A percentile compares a stretch with the other conserved stretches of the same genome.
Conservation (phyloP, 2,113 vertebrate species). For the Psephotus haematonotus region DNA sequence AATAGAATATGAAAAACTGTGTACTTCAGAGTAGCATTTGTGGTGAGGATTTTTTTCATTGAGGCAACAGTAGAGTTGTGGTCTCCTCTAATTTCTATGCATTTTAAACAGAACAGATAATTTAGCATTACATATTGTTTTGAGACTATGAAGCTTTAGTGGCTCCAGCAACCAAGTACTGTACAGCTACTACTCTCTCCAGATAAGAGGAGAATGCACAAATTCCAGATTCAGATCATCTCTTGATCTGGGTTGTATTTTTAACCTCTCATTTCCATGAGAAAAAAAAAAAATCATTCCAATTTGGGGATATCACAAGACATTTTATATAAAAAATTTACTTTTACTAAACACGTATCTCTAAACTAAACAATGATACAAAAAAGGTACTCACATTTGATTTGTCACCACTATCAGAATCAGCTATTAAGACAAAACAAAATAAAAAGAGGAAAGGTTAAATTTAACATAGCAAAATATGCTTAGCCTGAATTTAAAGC, state of each 20-base stretch:
- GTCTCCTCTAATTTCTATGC: neutral
- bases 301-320: neutral
- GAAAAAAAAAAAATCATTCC: neutral
- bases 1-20: neutral
- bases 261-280: neutral
- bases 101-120: neutral
- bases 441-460: constrained; percentile 5
- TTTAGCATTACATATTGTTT: neutral
- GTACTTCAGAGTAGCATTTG: neutral
- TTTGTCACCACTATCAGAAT: constrained; percentile 70
- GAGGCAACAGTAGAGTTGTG: neutral
- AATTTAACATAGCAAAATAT: neutral
- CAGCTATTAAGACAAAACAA: constrained; percentile 50
- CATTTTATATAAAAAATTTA: neutral
- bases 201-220: neutral
- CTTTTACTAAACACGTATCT: neutral
- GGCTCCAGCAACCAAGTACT: neutral
- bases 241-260: neutral
- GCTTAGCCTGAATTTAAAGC: neutral
- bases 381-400: constrained; percentile 68
- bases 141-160: neutral
- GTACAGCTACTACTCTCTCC: neutral
- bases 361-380: neutral
- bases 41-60: neutral
- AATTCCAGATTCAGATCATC: neutral